These are phyloP conservation scores for Anthopleura xanthogrammica DNA, from an alignment of 92 coral and sea anemone genomes.

Conservation along the genomic window DNA sequence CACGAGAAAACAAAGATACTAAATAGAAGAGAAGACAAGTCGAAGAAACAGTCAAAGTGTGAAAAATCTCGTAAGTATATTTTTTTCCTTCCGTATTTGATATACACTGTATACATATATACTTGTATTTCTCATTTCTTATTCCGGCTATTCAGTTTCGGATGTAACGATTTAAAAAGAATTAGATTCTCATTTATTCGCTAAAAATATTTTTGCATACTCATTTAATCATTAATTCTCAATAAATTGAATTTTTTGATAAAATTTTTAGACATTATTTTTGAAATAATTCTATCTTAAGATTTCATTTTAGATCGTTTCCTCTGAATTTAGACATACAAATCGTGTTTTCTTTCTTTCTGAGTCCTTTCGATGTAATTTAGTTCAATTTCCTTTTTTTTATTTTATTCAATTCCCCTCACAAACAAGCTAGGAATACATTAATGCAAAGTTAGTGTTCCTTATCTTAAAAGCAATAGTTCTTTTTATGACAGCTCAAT, in stretches of 20 bases:
- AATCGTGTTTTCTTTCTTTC: background rate
- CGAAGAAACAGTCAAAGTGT: background rate
- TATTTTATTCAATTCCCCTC: background rate
- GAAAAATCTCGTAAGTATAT: background rate
- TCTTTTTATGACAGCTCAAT: constrained; percentile 2
- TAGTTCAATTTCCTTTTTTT: background rate
- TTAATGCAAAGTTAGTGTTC: background rate
- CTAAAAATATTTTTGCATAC: too few relatives aligned
- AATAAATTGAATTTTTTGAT: too few relatives aligned
- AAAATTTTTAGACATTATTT: background rate
- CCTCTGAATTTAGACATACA: too few relatives aligned
- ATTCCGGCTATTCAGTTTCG: too few relatives aligned
- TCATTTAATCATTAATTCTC: too few relatives aligned
- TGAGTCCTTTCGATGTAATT: background rate
- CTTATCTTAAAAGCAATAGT: background rate
- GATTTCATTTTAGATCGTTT: background rate
- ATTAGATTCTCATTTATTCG: too few relatives aligned
- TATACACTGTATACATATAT: too few relatives aligned
- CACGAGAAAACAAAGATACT: background rate
- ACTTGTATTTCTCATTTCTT: too few relatives aligned
- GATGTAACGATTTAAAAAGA: too few relatives aligned
- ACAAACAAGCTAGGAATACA: background rate
- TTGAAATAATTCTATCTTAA: background rate
- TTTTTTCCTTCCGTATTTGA: too few relatives aligned
- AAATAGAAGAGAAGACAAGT: background rate